These are phyloP conservation scores for Monochamus alternatus DNA, from an alignment of 2,888 invertebrate genomes.

Conservation along the genomic window DNA sequence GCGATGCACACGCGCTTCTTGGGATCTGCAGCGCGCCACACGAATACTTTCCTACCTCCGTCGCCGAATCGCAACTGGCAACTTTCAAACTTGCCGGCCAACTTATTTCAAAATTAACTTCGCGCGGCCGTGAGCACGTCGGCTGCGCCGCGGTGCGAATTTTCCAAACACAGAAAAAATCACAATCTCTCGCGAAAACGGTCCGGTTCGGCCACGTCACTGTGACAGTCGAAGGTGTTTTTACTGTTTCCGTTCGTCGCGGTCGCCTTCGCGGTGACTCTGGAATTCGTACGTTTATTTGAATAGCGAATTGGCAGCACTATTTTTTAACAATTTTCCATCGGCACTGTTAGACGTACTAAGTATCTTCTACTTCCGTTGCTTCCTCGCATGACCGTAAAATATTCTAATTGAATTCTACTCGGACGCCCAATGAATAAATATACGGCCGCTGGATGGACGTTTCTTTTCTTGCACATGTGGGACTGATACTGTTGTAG, in stretches of 20 bases:
- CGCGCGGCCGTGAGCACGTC: slow-evolving; percentile 51
- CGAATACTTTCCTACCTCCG: slow-evolving; percentile 10
- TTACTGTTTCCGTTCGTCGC: no score
- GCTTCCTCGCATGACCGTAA: slow-evolving; percentile 50
- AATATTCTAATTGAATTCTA: slow-evolving; percentile 53
- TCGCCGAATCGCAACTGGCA: slow-evolving; percentile 54
- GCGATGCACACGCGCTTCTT: slow-evolving; percentile 36
- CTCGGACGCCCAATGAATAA: slow-evolving; percentile 47
- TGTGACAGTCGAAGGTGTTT: no score
- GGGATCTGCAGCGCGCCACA: slow-evolving; percentile 4
- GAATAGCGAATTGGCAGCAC: slow-evolving; percentile 9
- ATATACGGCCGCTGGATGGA: slow-evolving; percentile 24
- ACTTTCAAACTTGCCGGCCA: slow-evolving; percentile 34
- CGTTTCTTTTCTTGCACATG: slow-evolving; percentile 27
- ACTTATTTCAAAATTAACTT: slow-evolving; percentile 61
- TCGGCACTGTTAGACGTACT: slow-evolving; percentile 45
- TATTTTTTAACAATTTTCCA: slow-evolving; percentile 32
- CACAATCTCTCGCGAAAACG: not conserved
- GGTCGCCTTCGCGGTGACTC: not conserved
- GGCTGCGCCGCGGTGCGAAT: slow-evolving; percentile 42
- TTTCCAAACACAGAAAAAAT: slow-evolving; percentile 1
- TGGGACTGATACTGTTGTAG: slow-evolving; percentile 18
- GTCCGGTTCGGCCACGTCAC: no score
- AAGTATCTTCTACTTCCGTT: slow-evolving; percentile 50
- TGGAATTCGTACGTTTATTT: not conserved